Base-by-base conservation (phyloP, 2,888 invertebrate species). In the Netelia inedita region DNA sequence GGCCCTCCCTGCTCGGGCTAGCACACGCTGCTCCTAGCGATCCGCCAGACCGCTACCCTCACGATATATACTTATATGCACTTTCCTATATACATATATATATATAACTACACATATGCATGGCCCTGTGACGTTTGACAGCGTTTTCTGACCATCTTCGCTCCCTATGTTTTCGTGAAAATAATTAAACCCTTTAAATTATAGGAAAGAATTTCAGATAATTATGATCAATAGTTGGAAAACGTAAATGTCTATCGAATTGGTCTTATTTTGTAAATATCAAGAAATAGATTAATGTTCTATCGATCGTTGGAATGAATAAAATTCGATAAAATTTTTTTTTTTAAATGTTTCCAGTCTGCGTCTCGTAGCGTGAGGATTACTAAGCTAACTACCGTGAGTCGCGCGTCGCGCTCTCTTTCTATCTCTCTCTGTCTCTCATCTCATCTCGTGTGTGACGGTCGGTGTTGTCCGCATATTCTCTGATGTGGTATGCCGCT, bases 1-100 rank as follows among this genome's bases (percentile, higher is more conserved):
- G n/a, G 28, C 65, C 59, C 61, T 55, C 55, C 68, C 53, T 68
- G 59, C 19, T 68, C 66, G 68, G 41, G 21, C 57, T 16, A 9
- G 46, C 19, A 74, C 19, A 74, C 46, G 14, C 50, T 19, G 35
- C 14, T 46, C 10, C 46, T 46, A 46, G 46, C 46, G 2, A 46
- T 46, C 14, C 55, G 23, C n/a, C 11, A 66, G 19, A 41, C 61
- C 61, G 16, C 10, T 14, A 16, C 23, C 1, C 11, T 6, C 43
- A 28, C 2, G 19, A 43, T 35, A 63, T 16, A 74, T 61, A 63
- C 28, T 23, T 53, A n/a, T 35, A 61, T 57, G 6, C 57, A 16
- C 2, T 46, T 46, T 14, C 14, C 10, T 46, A 46, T 46, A 46
- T 46, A 46, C 11, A 46, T 14, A 46, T 46, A 46, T 46, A 14